Conservation (phyloP, 2,888 invertebrate species). For the Torymus tubicola region DNA sequence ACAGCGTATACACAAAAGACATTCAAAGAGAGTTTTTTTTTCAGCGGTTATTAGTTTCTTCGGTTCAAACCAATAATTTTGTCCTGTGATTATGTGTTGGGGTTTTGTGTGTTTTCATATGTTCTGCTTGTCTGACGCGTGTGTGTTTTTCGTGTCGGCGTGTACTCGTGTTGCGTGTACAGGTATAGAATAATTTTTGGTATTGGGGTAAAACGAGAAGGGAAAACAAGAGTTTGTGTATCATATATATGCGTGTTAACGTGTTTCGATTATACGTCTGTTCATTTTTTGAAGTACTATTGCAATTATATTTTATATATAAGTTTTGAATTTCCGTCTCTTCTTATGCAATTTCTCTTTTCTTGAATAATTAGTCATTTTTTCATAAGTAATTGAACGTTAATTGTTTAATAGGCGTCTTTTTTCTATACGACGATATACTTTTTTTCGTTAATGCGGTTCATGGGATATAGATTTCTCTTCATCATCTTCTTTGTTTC, state of each 20-base stretch:
- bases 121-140: neutral
- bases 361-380: conserved; percentile 22
- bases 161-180: neutral
- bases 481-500: conserved; percentile 35
- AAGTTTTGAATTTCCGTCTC: conserved; percentile 18
- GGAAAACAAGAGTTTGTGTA: conserved; percentile 20
- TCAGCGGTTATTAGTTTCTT: conserved; percentile 39
- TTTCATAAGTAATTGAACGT: conserved; percentile 34
- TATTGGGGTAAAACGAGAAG: conserved; percentile 17
- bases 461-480: conserved; percentile 34
- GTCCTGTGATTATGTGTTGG: neutral
- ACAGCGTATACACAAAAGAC: conserved; percentile 41
- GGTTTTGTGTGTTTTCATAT: conserved; percentile 7
- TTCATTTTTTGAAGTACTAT: conserved; percentile 15
- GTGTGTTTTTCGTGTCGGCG: neutral
- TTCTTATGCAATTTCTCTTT: conserved; percentile 11
- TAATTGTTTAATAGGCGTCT: conserved; percentile 39
- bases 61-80: conserved; percentile 1
- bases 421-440: conserved; percentile 27
- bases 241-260: conserved; percentile 16
- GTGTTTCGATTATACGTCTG: conserved; percentile 28
- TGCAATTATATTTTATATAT: conserved; percentile 25
- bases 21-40: conserved; percentile 43
- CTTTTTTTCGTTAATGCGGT: conserved; percentile 7
- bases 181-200: conserved; percentile 2